Evolutionary conservation across 2,888 invertebrate genomes (phyloP).

Genomic region (Tuta absoluta): DNA sequence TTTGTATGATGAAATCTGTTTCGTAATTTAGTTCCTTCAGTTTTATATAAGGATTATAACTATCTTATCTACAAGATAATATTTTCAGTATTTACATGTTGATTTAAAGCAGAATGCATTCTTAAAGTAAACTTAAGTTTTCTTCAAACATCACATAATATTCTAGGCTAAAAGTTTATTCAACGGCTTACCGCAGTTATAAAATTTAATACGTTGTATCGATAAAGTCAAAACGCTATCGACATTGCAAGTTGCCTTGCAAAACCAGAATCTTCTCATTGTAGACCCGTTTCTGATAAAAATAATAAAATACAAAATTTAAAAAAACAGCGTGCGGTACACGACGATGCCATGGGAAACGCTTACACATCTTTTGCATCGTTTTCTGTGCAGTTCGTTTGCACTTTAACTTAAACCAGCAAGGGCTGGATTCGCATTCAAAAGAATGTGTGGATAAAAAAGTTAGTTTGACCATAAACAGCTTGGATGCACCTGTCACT

Average conservation of each 20-base stretch:
- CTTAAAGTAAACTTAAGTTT: not conserved
- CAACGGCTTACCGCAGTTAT: conserved; percentile 33
- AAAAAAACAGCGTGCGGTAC: conserved; percentile 60
- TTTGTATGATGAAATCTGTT: no score
- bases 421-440: conserved; percentile 50
- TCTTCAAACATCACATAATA: not conserved
- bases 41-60: not conserved
- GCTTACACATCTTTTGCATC: conserved; percentile 56
- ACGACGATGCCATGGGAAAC: conserved; percentile 75
- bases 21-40: no score
- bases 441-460: conserved; percentile 44
- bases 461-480: conserved; percentile 64
- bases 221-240: conserved; percentile 64
- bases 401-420: conserved; percentile 51
- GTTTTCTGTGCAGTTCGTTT: conserved; percentile 47
- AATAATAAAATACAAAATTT: conserved; percentile 55
- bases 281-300: conserved; percentile 73
- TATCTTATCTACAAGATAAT: not conserved
- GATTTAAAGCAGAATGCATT: no score
- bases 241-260: conserved; percentile 72
- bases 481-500: conserved; percentile 68
- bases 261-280: conserved; percentile 77
- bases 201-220: conserved; percentile 41
- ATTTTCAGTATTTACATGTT: no score
- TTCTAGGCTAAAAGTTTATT: not conserved